These are phyloP conservation scores for Agapostemon virescens DNA, from an alignment of 2,888 invertebrate species.

Conservation along the genomic window DNA sequence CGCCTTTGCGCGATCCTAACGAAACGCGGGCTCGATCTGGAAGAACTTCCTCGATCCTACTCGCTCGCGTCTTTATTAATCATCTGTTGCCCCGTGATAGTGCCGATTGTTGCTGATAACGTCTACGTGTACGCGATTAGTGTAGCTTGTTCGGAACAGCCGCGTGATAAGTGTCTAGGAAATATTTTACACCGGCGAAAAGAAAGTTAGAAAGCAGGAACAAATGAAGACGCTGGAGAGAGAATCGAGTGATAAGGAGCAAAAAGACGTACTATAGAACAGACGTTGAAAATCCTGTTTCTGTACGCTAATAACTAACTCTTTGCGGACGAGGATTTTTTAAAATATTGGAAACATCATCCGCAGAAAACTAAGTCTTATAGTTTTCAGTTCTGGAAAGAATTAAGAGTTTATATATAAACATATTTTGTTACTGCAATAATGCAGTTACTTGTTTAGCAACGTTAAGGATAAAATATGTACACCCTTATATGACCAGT, in stretches of 20 bases:
- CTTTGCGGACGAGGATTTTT: too few relatives aligned
- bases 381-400: too few relatives aligned
- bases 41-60: constrained; percentile 68
- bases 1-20: constrained; percentile 50
- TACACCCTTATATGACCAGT: too few relatives aligned
- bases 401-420: too few relatives aligned
- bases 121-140: constrained; percentile 4
- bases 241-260: neutral
- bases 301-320: too few relatives aligned
- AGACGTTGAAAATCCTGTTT: neutral
- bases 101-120: constrained; percentile 42
- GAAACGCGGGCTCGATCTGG: constrained; percentile 31
- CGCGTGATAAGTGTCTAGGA: constrained; percentile 26
- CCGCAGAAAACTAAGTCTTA: too few relatives aligned
- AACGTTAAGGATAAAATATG: too few relatives aligned
- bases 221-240: neutral
- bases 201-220: constrained; percentile 4
- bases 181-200: constrained; percentile 7
- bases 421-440: too few relatives aligned
- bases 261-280: neutral
- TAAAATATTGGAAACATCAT: too few relatives aligned
- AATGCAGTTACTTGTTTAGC: too few relatives aligned
- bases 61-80: constrained; percentile 52
- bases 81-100: constrained; percentile 12
- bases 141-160: constrained; percentile 2